These are phyloP conservation scores for Edolisoma coerulescens DNA, from an alignment of 2,113 vertebrate species.

Conservation along the genomic window DNA sequence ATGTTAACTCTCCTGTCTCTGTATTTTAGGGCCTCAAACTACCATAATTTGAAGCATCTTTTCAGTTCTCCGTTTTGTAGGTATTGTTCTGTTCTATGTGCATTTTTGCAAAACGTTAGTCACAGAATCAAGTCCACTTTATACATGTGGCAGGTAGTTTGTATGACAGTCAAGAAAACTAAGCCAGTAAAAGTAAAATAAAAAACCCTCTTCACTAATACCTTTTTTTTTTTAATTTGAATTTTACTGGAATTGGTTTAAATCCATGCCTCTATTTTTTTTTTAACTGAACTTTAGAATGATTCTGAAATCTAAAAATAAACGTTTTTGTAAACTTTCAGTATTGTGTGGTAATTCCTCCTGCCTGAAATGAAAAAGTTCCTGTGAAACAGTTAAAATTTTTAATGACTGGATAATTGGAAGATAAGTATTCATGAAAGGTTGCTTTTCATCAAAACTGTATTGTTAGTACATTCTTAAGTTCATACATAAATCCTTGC, in stretches of 20 bases:
- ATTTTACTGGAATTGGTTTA: neutral
- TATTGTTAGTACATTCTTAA: neutral
- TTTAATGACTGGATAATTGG: neutral
- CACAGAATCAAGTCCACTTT: neutral
- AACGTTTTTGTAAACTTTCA: neutral
- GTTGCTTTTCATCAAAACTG: neutral
- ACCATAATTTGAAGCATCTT: neutral
- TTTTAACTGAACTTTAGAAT: neutral
- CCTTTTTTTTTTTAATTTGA: neutral
- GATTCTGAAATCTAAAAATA: neutral
- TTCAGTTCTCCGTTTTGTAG: neutral
- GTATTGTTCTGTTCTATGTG: neutral
- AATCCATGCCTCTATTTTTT: neutral
- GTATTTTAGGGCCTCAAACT: neutral
- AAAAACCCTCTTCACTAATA: neutral
- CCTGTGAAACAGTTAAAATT: neutral
- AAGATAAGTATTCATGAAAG: neutral
- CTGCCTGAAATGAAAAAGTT: neutral
- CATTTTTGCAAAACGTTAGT: neutral
- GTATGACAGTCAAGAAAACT: neutral
- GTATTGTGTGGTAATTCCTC: neutral
- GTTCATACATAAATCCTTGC: neutral
- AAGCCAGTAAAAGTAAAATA: neutral
- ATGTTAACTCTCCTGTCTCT: neutral
- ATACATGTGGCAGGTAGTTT: fast-evolving